Evolutionary conservation across 2,888 invertebrate species (phyloP), one percentile per base, ranked within the genome.

Genomic region (Galeruca laticollis): DNA sequence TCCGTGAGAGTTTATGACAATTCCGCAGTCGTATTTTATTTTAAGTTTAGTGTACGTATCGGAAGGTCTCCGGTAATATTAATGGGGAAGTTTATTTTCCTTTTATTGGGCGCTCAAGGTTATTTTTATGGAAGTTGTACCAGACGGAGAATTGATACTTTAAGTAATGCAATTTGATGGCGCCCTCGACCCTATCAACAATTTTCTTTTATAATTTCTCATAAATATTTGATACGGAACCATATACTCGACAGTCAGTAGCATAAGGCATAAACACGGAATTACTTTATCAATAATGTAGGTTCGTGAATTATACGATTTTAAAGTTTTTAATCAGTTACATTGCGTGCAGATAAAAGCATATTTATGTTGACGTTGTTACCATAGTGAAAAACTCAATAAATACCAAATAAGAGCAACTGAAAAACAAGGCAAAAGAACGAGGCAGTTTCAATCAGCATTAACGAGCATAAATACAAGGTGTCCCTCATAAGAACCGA

Each of bases 11-110:
- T 73, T 73, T 73, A 73, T 70, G 73, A 70, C 70, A 68, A 73
- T 73, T 73, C 57, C 60, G 63, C 68, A 73, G 73, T 69, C 70
- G 63, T 73, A 70, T 65, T 66, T 70, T 57, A 73, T 56, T 73
- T 68, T 73, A 68, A 71, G 57, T 57, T 60, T 62, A 63, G 51
- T 31, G 61, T 51, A 35, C 37, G 51, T 59, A 60, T 66, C 65
- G 51, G 13, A 40, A 49, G 64, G 47, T 40, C 61, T 56, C 20
- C 51, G 69, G 18, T 69, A 69, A 72, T 71, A 72, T 72, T 66
- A 60, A 69, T 66, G 64, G 56, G 26, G 18, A 37, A 59, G 49
- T 66, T 66, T 66, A 65, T 65, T 47, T 47, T 65, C 49, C 57
- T 65, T 65, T 65, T 66, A 66, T 66, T 66, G 66, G 47, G 40